These are phyloP conservation scores for Lasaia peninsularis DNA, from an alignment of 1,140 invertebrate genomes.

Conservation along the genomic window DNA sequence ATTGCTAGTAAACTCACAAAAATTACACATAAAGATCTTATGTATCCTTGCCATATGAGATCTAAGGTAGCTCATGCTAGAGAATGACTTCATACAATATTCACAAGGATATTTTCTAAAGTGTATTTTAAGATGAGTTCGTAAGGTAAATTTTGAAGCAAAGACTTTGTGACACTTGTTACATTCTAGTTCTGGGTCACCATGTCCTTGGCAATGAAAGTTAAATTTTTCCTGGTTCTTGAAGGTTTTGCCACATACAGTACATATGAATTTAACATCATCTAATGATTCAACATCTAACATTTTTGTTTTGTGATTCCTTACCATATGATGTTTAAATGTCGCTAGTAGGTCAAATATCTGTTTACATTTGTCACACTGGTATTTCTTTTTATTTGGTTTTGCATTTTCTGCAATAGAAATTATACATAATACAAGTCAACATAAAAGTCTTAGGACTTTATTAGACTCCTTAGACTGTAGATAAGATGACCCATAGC, in stretches of 20 bases:
- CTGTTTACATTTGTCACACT: slow-evolving; percentile 65
- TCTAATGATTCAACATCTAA: slow-evolving; percentile 1
- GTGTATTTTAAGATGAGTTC: slow-evolving; percentile 77
- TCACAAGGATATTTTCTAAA: slow-evolving; percentile 73
- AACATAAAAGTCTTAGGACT: too few relatives aligned
- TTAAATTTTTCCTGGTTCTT: slow-evolving; percentile 59
- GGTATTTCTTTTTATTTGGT: slow-evolving; percentile 50
- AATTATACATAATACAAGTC: not conserved
- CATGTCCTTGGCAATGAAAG: slow-evolving; percentile 56
- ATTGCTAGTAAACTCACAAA: slow-evolving; percentile 40
- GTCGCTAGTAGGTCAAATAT: slow-evolving; percentile 52
- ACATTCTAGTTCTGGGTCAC: slow-evolving; percentile 68
- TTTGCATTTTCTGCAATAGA: slow-evolving; percentile 22
- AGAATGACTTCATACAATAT: slow-evolving; percentile 53
- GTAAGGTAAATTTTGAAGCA: slow-evolving; percentile 63
- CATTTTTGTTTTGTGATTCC: slow-evolving; percentile 34
- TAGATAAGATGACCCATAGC: too few relatives aligned
- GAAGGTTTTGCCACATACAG: slow-evolving; percentile 56
- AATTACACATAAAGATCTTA: slow-evolving; percentile 45
- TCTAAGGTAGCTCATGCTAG: slow-evolving; percentile 38
- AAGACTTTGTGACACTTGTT: slow-evolving; percentile 70
- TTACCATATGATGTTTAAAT: slow-evolving; percentile 56
- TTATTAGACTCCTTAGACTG: too few relatives aligned
- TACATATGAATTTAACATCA: slow-evolving; percentile 49
- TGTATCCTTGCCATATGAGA: slow-evolving; percentile 51